These are phyloP conservation scores for Stegodyphus mimosarum DNA, from an alignment of 1,140 invertebrate genomes.

Conservation along the genomic window DNA sequence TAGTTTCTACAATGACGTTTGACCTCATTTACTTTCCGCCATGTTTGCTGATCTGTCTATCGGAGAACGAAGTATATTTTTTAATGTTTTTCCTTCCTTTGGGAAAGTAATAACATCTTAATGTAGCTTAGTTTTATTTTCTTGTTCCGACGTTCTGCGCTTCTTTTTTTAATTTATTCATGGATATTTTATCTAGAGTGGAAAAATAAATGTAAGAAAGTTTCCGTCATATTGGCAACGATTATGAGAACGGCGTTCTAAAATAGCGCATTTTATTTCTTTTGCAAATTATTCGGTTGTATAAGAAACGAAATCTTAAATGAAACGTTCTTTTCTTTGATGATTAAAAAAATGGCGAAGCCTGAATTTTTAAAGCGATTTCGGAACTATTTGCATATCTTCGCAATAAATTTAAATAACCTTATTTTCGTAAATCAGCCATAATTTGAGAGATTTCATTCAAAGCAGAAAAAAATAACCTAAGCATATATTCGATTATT, in stretches of 20 bases:
- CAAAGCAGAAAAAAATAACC: no score
- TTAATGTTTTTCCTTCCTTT: slow-evolving; percentile 27
- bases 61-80: slow-evolving; percentile 26
- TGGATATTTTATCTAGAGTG: slow-evolving; percentile 47
- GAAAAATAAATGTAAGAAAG: slow-evolving; percentile 34
- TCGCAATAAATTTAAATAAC: background rate
- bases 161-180: slow-evolving; percentile 47
- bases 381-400: background rate
- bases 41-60: slow-evolving; percentile 59
- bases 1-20: slow-evolving; percentile 54
- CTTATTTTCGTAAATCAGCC: no score
- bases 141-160: background rate
- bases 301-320: background rate
- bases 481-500: no score
- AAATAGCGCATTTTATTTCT: slow-evolving; percentile 27
- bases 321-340: background rate
- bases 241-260: slow-evolving; percentile 29
- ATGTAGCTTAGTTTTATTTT: slow-evolving; percentile 43
- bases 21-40: slow-evolving; percentile 56
- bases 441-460: no score
- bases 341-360: background rate
- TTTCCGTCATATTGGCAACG: slow-evolving; percentile 33
- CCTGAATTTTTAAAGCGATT: background rate
- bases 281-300: slow-evolving; percentile 29
- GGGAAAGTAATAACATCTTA: slow-evolving; percentile 55